A percentile compares a stretch with the other conserved stretches of the same genome.
phyloP scores from a whole-genome alignment of 2,797 vertebrate genomes.

The Astyanax mexicanus region DNA sequence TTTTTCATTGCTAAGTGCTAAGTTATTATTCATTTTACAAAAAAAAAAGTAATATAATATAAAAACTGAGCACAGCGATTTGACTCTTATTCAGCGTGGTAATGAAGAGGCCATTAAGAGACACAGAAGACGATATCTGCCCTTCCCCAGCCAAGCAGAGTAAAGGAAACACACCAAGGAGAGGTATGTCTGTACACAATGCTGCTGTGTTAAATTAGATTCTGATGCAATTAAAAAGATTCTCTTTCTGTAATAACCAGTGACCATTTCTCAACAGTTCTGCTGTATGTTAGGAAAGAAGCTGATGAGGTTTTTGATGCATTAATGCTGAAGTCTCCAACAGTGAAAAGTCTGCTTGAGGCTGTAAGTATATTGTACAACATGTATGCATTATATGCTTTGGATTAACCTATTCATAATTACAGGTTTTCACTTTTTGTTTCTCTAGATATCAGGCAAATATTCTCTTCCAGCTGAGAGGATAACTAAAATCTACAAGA shows the following conservation, averaged over 20 bases:
- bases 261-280: conserved; percentile 77
- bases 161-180: conserved; percentile 90
- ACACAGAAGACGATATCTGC: conserved; percentile 90
- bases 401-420: background rate
- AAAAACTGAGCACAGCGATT: background rate
- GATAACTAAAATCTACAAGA: conserved; percentile 97
- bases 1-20: too few species aligned
- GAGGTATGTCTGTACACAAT: conserved; percentile 78
- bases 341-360: conserved; percentile 92
- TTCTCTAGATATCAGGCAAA: conserved; percentile 91
- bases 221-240: too few species aligned
- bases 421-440: background rate
- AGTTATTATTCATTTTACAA: too few species aligned
- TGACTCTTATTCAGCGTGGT: conserved; percentile 79
- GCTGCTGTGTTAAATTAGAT: too few species aligned
- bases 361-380: conserved; percentile 90
- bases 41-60: too few species aligned
- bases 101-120: conserved; percentile 92
- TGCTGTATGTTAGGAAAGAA: conserved; percentile 96
- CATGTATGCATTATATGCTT: too few species aligned
- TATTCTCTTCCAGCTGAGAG: conserved; percentile 91
- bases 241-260: background rate
- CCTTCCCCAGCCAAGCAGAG: conserved; percentile 89
- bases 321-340: conserved; percentile 96
- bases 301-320: conserved; percentile 96